Evolutionary conservation across 2,797 vertebrate genomes (phyloP).

Genomic region (Sebastiscus albofasciatus): DNA sequence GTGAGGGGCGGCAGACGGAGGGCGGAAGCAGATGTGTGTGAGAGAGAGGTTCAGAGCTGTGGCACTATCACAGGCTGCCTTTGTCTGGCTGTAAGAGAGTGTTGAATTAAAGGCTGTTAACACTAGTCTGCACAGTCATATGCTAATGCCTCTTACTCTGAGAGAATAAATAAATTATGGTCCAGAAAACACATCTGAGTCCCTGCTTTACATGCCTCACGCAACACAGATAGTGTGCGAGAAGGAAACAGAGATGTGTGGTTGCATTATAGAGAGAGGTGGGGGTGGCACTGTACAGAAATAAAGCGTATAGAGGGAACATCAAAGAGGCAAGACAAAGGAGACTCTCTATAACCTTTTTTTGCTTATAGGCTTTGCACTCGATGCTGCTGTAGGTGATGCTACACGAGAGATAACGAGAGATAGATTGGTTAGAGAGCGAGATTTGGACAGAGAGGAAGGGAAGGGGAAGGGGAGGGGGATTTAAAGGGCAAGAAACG

Average conservation of each 20-base stretch:
- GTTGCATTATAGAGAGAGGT: slow-evolving; percentile 9
- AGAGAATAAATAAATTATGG: slow-evolving; percentile 83
- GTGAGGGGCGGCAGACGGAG: slow-evolving; percentile 64
- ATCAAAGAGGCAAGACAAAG: slow-evolving; percentile 76
- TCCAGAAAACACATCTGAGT: slow-evolving; percentile 73
- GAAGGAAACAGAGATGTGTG: slow-evolving; percentile 16
- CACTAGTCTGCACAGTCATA: slow-evolving; percentile 74
- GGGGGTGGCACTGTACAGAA: slow-evolving; percentile 51
- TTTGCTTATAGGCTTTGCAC: slow-evolving; percentile 48
- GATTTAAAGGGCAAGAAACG: slow-evolving; percentile 79
- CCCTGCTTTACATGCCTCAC: slow-evolving; percentile 59
- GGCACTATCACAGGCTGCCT: slow-evolving; percentile 78
- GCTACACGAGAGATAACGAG: slow-evolving; percentile 58
- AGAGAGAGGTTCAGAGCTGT: slow-evolving; percentile 73
- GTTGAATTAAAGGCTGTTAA: slow-evolving; percentile 83
- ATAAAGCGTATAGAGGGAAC: slow-evolving; percentile 37
- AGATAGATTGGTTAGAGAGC: slow-evolving; percentile 59
- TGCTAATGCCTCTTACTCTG: slow-evolving; percentile 79
- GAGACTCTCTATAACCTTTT: slow-evolving; percentile 59
- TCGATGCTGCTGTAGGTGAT: slow-evolving; percentile 63
- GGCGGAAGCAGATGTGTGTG: slow-evolving; percentile 82
- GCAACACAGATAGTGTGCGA: slow-evolving; percentile 34
- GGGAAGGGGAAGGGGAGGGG: slow-evolving; percentile 50
- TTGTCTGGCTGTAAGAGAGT: slow-evolving; percentile 69
- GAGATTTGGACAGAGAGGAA: slow-evolving; percentile 65